phyloP scores from a whole-genome alignment of 2,113 vertebrate species.

The Aegotheles bennettii region DNA sequence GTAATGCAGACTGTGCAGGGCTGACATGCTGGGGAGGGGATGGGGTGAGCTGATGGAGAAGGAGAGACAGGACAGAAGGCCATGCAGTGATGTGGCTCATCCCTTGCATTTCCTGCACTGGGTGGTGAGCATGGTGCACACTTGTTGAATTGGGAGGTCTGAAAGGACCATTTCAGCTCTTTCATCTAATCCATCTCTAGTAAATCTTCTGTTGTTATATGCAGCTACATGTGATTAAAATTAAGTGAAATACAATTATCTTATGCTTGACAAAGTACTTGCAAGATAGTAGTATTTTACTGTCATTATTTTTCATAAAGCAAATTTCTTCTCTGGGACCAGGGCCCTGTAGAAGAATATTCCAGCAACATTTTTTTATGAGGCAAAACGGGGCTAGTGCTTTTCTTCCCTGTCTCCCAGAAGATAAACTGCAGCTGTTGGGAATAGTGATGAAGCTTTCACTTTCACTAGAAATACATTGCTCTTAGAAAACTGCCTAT shows the following conservation, averaged over 20 bases:
- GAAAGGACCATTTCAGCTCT: background rate
- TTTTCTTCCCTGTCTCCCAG: background rate
- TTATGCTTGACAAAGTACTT: background rate
- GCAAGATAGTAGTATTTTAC: background rate
- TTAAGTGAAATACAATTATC: background rate
- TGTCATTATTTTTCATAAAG: background rate
- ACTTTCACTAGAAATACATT: background rate
- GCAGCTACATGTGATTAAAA: background rate
- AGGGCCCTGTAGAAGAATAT: background rate
- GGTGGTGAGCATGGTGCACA: background rate
- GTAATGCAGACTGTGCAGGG: accelerated
- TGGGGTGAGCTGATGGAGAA: background rate
- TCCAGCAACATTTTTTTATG: background rate
- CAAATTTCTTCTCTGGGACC: background rate
- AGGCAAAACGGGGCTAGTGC: background rate
- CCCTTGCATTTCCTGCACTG: background rate
- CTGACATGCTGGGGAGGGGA: background rate
- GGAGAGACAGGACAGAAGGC: background rate
- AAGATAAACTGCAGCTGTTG: background rate
- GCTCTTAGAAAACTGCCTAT: background rate
- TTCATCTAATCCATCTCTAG: background rate
- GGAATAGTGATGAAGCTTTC: background rate
- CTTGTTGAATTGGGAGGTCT: background rate
- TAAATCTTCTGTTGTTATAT: background rate
- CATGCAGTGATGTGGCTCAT: accelerated